Evolutionary conservation across 2,113 vertebrate species (phyloP), one percentile per base, ranked within the genome.

Genomic region (Todiramphus saurophagus): DNA sequence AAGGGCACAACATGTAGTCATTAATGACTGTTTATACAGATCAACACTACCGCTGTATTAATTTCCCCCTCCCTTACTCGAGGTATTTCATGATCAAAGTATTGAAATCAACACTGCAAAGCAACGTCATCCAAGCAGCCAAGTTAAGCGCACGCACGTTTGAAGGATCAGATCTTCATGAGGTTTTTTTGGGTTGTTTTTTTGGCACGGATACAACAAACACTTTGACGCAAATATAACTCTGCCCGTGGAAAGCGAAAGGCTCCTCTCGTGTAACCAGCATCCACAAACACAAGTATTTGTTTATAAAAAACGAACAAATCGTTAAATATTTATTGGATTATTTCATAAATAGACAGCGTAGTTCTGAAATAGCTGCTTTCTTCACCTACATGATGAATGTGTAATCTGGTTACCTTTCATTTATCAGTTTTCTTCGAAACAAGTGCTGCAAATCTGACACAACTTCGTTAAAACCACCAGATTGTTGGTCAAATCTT

Each of bases 151-250:
- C 80, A 50, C 2, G 21, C 74, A 92, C 6, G 2, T 93, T 53
- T 93, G 58, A 96, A 85, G 62, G 76, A 94, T 89, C 90, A 89
- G 59, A 89, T 76, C 59, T 66, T 89, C 94, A 94, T 85, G 63
- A 95, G 77, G 7, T 77, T 89, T 96, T 51, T 51, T 25, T 25
- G 46, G 46, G 59, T 70, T 35, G 69, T 25, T 3, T 82, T 80
- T 86, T 94, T 94, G 74, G 87, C 83, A 83, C 1, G 6, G 89
- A 85, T 79, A 80, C 89, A 91, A 70, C 69, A 94, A 94, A 89
- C 28, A 63, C n/a, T 84, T 87, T 76, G 89, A 78, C 53, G 82
- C 25, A 95, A 89, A 89, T 19, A 63, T 50, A 83, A 87, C 66
- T 96, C 79, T 94, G 74, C 67, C 87, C 59, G 11, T 87, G 77